A percentile compares a stretch with the other conserved stretches of the same genome.
Conservation (phyloP, 2,797 vertebrate species). For the Oreortyx pictus region DNA sequence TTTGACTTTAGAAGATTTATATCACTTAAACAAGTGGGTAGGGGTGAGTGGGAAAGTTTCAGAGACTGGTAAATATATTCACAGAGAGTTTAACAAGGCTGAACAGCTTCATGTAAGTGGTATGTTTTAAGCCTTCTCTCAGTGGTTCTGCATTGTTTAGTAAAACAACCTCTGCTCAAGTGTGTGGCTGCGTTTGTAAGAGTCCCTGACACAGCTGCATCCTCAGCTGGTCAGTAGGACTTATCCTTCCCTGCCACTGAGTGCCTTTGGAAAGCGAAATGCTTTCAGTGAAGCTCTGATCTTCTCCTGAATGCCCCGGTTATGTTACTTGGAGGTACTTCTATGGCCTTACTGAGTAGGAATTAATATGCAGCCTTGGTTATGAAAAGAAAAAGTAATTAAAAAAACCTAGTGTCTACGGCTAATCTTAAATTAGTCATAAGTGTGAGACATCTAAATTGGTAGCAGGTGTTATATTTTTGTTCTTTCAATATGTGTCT, state of each 20-base stretch:
- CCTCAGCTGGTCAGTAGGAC: not conserved
- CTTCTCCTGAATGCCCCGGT: not conserved
- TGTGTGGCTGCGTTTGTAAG: not conserved
- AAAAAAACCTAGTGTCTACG: not conserved
- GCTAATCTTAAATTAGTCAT: not conserved
- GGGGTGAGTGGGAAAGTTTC: not conserved
- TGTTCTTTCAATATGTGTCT: not conserved
- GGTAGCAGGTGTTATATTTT: not conserved
- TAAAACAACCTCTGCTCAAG: not conserved
- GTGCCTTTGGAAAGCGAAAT: not conserved
- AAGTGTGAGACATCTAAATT: not conserved
- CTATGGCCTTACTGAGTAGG: not conserved
- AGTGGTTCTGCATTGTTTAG: not conserved
- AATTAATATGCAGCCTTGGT: not conserved
- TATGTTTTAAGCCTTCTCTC: not conserved
- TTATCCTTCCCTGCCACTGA: not conserved
- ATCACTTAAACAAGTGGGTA: rapidly evolving
- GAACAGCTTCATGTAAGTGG: not conserved
- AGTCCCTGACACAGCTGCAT: rapidly evolving
- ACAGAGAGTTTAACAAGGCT: not conserved
- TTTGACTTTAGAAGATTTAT: not conserved
- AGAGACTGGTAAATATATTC: not conserved
- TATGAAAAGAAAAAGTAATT: not conserved
- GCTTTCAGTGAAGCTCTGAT: not conserved
- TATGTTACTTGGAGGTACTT: not conserved